phyloP scores from a whole-genome alignment of 1,140 invertebrate genomes.

The Euwallacea similis region DNA sequence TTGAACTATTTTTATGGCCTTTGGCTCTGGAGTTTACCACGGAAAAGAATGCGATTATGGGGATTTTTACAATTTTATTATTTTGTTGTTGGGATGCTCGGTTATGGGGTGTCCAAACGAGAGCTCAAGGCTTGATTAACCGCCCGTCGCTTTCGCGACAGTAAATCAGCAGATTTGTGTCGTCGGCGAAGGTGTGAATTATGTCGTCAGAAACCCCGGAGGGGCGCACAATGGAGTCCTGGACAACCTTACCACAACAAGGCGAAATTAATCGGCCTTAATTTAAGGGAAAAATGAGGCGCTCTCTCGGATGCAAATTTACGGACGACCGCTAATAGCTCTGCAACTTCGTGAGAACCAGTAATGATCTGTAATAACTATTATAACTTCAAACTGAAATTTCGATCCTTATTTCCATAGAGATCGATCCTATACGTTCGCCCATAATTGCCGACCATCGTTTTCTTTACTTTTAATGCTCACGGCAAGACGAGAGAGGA shows the following conservation, averaged over 20 bases:
- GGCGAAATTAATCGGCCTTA: slow-evolving; percentile 11
- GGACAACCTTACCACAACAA: slow-evolving; percentile 20
- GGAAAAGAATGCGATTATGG: slow-evolving; percentile 37
- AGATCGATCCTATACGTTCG: slow-evolving; percentile 39
- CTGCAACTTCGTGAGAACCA: slow-evolving; percentile 37
- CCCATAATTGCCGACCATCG: slow-evolving; percentile 34
- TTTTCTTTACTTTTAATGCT: slow-evolving; percentile 30
- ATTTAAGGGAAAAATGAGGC: slow-evolving; percentile 4
- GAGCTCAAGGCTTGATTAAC: slow-evolving; percentile 10
- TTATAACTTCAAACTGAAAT: slow-evolving; percentile 40
- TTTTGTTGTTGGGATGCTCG: not conserved
- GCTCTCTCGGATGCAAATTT: slow-evolving; percentile 10
- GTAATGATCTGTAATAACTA: slow-evolving; percentile 41
- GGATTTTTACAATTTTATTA: slow-evolving; percentile 37
- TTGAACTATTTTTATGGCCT: slow-evolving; percentile 39
- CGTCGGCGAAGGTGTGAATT: slow-evolving; percentile 27
- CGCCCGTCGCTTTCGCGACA: slow-evolving; percentile 19
- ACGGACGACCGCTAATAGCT: slow-evolving; percentile 28
- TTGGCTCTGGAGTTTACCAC: slow-evolving; percentile 38
- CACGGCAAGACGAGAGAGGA: slow-evolving; percentile 15
- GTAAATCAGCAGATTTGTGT: slow-evolving; percentile 31
- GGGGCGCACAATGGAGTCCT: slow-evolving; percentile 11
- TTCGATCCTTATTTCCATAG: slow-evolving; percentile 41
- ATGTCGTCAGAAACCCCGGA: slow-evolving; percentile 12
- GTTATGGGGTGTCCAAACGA: too few species aligned